These are phyloP conservation scores for Griposia aprilina DNA, from an alignment of 2,888 invertebrate species.

Conservation along the genomic window DNA sequence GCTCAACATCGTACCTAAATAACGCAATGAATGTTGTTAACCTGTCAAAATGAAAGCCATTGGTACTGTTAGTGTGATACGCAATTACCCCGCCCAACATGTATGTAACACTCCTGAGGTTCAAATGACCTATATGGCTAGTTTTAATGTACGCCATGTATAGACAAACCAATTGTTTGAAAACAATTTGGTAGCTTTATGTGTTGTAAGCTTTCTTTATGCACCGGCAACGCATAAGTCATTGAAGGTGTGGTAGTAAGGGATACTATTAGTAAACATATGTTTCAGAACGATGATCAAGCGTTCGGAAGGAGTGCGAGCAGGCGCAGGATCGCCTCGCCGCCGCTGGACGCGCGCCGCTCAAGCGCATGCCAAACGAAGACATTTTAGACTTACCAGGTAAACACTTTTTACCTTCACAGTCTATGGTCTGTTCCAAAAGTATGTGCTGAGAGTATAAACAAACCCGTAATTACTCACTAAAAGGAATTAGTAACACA, in stretches of 20 bases:
- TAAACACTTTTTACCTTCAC: constrained; percentile 76
- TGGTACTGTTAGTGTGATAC: no score
- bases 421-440: background rate
- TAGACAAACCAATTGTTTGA: background rate
- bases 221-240: background rate
- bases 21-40: no score
- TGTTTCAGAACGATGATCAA: constrained; percentile 96
- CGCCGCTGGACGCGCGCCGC: constrained; percentile 93
- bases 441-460: background rate
- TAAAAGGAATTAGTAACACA: background rate
- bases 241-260: background rate
- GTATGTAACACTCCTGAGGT: background rate
- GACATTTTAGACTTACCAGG: constrained; percentile 97
- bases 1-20: no score
- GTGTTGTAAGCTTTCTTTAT: constrained; percentile 19
- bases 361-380: constrained; percentile 95
- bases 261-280: constrained; percentile 6
- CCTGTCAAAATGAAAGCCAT: no score
- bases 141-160: background rate
- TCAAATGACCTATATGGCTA: background rate
- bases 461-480: background rate
- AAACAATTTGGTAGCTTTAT: constrained; percentile 4
- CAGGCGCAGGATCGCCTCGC: constrained; percentile 88
- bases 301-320: constrained; percentile 96
- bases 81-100: no score